Evolutionary conservation across 1,140 invertebrate genomes (phyloP), one percentile per base, ranked within the genome.

Genomic region (Meteorus sp.): DNA sequence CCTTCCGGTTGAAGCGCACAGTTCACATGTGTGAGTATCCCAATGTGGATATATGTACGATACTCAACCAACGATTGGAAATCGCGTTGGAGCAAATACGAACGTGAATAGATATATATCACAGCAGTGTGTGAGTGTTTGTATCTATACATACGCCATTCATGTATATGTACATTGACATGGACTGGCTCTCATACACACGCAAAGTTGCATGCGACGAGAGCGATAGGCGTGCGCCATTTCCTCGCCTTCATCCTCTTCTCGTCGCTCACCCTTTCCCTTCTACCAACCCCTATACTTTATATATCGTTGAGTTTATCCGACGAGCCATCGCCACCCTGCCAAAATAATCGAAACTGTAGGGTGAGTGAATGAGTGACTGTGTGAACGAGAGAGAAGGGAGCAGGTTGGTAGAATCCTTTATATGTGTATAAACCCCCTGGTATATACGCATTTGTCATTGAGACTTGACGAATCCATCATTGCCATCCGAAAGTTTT

Each of bases 141-240:
- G 25, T 35, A 6, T 9, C 1, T 44, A 44, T 44, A 44, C 22
- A 8, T 35, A 35, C 11, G n/a, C 13, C 39, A 15, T 50, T n/a
- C n/a, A n/a, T n/a, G n/a, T n/a, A n/a, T n/a, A n/a, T n/a, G n/a
- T n/a, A n/a, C n/a, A n/a, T n/a, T n/a, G n/a, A n/a, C n/a, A n/a
- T n/a, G n/a, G n/a, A n/a, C n/a, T n/a, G n/a, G n/a, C n/a, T n/a
- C n/a, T n/a, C n/a, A n/a, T n/a, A n/a, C n/a, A 39, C 45, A 50
- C 45, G 56, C 47, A 20, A 59, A 52, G 35, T 59, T 9, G 23
- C 48, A 59, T 59, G 50, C 48, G 25, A 41, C 41, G 41, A 27
- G 37, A 23, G 35, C 47, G 39, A 59, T 59, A 59, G 20, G 50
- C 27, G 50, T 44, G 41, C 17, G 44, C 45, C 43, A 53, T 52